Evolutionary conservation across 2,797 vertebrate species (phyloP).

Genomic region (Heliangelus exortis): DNA sequence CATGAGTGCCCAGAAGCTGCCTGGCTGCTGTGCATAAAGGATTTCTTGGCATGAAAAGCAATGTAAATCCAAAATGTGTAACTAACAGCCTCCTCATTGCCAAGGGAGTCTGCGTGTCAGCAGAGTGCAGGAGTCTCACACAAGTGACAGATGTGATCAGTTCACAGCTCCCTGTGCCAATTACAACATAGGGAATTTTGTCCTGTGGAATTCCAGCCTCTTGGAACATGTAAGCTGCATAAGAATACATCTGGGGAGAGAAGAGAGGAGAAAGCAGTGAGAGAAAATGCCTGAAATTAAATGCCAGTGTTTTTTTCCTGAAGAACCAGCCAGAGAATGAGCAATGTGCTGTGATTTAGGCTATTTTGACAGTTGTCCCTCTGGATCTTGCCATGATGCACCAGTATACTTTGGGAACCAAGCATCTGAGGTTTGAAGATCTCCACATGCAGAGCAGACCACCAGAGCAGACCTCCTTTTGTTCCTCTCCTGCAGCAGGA

Average conservation of each 20-base stretch:
- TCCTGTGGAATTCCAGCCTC: constrained; percentile 84
- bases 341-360: not conserved
- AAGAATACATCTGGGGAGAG: constrained; percentile 88
- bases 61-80: not conserved
- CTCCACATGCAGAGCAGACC: not conserved
- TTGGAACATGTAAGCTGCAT: constrained; percentile 88
- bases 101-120: not conserved
- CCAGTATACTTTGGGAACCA: not conserved
- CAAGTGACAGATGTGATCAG: constrained; percentile 84
- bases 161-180: constrained; percentile 89
- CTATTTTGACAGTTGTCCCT: not conserved
- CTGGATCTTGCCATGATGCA: not conserved
- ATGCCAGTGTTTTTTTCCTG: not conserved
- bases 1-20: not conserved
- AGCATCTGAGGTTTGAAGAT: not conserved
- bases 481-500: not conserved
- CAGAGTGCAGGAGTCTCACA: constrained; percentile 79
- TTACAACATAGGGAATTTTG: constrained; percentile 85
- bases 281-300: not conserved
- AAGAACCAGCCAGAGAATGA: not conserved
- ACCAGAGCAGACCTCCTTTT: not conserved
- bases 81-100: not conserved
- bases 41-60: not conserved
- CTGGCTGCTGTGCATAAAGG: not conserved
- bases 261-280: constrained; percentile 16